These are phyloP conservation scores for Simalia tracyae DNA, from an alignment of 2,797 vertebrate species.

Conservation along the genomic window DNA sequence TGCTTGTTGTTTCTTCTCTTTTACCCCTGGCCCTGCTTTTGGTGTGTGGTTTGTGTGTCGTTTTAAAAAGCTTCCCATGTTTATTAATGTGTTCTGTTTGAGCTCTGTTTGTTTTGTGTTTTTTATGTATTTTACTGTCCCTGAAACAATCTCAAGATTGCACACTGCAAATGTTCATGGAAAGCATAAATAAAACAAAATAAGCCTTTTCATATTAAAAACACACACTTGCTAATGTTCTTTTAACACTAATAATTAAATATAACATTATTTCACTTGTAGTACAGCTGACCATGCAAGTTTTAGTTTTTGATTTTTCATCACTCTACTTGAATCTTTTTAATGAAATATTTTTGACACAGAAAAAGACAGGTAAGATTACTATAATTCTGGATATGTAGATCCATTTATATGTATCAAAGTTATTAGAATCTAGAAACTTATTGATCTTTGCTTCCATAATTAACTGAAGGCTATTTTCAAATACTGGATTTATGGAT, in stretches of 20 bases:
- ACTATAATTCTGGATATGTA: neutral
- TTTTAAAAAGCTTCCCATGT: slow-evolving; percentile 74
- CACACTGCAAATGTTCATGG: slow-evolving; percentile 69
- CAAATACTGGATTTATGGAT: neutral
- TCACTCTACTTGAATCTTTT: slow-evolving; percentile 40
- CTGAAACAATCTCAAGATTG: slow-evolving; percentile 90
- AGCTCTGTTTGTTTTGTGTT: slow-evolving; percentile 75
- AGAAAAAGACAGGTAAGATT: slow-evolving; percentile 12
- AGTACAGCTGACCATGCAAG: slow-evolving; percentile 48
- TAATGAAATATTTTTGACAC: neutral
- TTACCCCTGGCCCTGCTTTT: slow-evolving; percentile 48
- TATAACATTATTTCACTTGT: slow-evolving; percentile 54
- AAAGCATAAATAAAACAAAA: slow-evolving; percentile 63
- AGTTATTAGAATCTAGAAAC: slow-evolving; percentile 22
- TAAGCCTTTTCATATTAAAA: slow-evolving; percentile 45
- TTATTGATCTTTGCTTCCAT: slow-evolving; percentile 30
- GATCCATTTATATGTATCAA: slow-evolving; percentile 13
- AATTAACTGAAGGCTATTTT: neutral
- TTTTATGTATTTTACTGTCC: slow-evolving; percentile 72
- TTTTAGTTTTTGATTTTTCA: slow-evolving; percentile 76
- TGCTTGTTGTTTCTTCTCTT: slow-evolving; percentile 50
- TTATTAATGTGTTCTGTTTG: slow-evolving; percentile 77
- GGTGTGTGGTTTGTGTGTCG: slow-evolving; percentile 60
- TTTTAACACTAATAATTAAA: slow-evolving; percentile 16
- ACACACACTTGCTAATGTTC: slow-evolving; percentile 15